phyloP scores from a whole-genome alignment of 2,113 vertebrate genomes.

The Lampris megalopsis region DNA sequence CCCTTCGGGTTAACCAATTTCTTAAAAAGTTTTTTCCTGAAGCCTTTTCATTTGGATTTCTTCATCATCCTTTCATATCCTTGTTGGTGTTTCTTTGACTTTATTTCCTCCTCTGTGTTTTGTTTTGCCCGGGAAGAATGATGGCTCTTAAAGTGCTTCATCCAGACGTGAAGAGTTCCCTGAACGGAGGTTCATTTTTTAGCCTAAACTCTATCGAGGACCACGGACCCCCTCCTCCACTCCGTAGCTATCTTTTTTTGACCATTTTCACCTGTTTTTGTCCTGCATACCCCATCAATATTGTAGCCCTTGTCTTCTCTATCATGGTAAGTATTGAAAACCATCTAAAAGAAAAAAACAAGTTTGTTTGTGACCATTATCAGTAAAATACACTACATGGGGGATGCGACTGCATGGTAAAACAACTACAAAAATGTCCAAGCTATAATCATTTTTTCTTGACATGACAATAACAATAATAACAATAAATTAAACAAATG shows the following conservation, averaged over 20 bases:
- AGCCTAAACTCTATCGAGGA: constrained; percentile 76
- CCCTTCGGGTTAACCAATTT: neutral
- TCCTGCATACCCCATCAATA: constrained; percentile 91
- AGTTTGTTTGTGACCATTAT: neutral
- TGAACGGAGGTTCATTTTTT: constrained; percentile 82
- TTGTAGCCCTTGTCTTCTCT: constrained; percentile 89
- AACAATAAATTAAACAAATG: no score
- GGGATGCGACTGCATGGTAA: neutral
- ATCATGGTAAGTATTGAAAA: constrained; percentile 86
- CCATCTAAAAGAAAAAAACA: neutral
- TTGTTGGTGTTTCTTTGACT: neutral
- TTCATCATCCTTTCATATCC: neutral
- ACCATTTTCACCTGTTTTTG: constrained; percentile 90
- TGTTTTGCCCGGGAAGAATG: constrained; percentile 23
- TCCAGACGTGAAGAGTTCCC: constrained; percentile 81
- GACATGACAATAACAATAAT: no score
- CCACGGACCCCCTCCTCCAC: constrained; percentile 69
- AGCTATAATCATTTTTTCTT: no score
- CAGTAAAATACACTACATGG: neutral
- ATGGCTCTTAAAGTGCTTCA: constrained; percentile 82
- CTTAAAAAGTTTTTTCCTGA: constrained; percentile 5
- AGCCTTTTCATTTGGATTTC: constrained; percentile 6
- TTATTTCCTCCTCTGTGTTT: neutral
- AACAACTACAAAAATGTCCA: no score
- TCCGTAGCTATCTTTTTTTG: constrained; percentile 86